A percentile compares a stretch with the other conserved stretches of the same genome.
phyloP scores from a whole-genome alignment of 2,797 vertebrate species.

The Sebastes wilsoni region DNA sequence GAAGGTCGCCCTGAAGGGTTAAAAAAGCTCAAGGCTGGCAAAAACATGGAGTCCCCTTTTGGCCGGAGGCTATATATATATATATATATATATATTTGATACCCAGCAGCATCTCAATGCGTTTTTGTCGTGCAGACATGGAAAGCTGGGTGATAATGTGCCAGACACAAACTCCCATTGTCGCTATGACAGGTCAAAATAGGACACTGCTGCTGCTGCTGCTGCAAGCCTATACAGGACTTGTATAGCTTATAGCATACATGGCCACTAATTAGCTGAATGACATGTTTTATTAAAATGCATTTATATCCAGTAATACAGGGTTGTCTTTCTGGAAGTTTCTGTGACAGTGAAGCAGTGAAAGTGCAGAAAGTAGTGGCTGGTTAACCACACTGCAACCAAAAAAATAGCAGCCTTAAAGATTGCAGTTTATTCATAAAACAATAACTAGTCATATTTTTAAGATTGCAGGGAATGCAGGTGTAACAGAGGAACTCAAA shows the following conservation, averaged over 20 bases:
- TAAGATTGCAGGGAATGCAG: not conserved
- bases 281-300: not conserved
- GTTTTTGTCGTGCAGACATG: constrained; percentile 40
- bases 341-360: constrained; percentile 41
- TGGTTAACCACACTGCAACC: constrained; percentile 26
- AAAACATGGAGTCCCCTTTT: constrained; percentile 59
- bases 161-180: constrained; percentile 67
- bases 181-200: constrained; percentile 62
- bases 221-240: constrained; percentile 25
- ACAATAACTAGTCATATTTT: not conserved
- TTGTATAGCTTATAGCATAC: constrained; percentile 15
- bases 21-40: constrained; percentile 36
- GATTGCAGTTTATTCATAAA: not conserved
- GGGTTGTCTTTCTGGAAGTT: constrained; percentile 58
- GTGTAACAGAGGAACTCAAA: not conserved
- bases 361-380: constrained; percentile 36
- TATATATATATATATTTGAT: constrained; percentile 33
- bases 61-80: constrained; percentile 50
- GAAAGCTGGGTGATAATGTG: constrained; percentile 52
- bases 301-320: not conserved
- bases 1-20: constrained; percentile 62
- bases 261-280: not conserved
- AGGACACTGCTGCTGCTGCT: constrained; percentile 50
- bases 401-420: constrained; percentile 7
- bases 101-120: constrained; percentile 29